Evolutionary conservation across 2,797 vertebrate genomes (phyloP), one percentile per base, ranked within the genome.

Genomic region (Thaleichthys pacificus): DNA sequence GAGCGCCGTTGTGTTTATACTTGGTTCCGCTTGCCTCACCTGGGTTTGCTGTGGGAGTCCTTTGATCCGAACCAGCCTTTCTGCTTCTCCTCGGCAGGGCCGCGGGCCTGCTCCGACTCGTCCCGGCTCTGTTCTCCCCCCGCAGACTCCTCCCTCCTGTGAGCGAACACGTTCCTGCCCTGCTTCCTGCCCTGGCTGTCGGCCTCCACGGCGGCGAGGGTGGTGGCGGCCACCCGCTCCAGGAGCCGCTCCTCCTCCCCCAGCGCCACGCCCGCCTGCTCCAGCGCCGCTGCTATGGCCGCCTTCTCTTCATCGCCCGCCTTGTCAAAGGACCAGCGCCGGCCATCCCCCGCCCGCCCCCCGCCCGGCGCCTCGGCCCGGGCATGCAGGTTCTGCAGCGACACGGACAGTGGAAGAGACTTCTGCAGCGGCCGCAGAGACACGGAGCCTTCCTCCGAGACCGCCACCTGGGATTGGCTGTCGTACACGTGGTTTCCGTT

Each of bases 11-110:
- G 62, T 76, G 76, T 72, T 3, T 0, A 21, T 26, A 14, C 35
- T n/a, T 15, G 4, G 42, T 28, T 61, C 62, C 64, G n/a, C 61
- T n/a, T 69, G 32, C 19, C 95, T 86, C 92, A 99, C 97, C 97
- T 99, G 87, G 94, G 95, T 91, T 95, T 98, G 80, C 92, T 95
- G 86, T 93, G 92, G 9, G 86, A 51, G 28, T 98, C 97, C 91
- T 94, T 96, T 3, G 93, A 93, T 66, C 94, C 91, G 24, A 98
- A 98, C 96, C 96, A 96, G 71, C 94, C 81, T 87, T 85, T 95
- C 75, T 86, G 88, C 85, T 89, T 95, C 61, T 94, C 95, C 0
- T 96, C 93, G 0, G 87, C 77, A 61, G 72, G 74, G 0, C 78
- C 3, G 3, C 19, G 6, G 74, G 80, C 0, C 62, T 61, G 66